Conservation (phyloP, 2,888 invertebrate genomes). For the Teinopalpus imperialis region DNA sequence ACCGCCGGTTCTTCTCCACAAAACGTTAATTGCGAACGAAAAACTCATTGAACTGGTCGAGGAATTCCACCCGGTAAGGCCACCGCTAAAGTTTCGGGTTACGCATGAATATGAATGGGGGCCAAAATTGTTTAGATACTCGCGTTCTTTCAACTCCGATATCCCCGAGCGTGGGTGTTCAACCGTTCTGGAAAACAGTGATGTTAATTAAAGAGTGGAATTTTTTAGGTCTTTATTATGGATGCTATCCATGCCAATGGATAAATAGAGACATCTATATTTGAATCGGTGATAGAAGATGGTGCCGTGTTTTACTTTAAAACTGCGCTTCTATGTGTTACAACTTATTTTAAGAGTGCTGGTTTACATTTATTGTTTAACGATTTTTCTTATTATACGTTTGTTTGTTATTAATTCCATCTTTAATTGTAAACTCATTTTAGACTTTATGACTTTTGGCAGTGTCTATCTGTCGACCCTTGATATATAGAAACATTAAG, state of each 20-base stretch:
- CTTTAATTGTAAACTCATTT: no score
- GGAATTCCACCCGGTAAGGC: slow-evolving; percentile 62
- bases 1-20: slow-evolving; percentile 50
- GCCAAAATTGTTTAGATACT: slow-evolving; percentile 60
- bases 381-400: no score
- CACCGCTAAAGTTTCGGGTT: slow-evolving; percentile 65
- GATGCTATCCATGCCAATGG: not conserved
- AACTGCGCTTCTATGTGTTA: no score
- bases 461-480: no score
- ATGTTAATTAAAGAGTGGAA: slow-evolving; percentile 29
- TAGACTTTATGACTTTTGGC: no score
- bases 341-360: no score
- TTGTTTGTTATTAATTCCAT: no score
- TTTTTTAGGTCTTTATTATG: slow-evolving; percentile 28
- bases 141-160: slow-evolving; percentile 44
- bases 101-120: slow-evolving; percentile 64
- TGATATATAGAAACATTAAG: no score
- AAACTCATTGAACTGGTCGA: slow-evolving; percentile 53
- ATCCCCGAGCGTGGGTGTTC: slow-evolving; percentile 54
- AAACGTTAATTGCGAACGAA: slow-evolving; percentile 66
- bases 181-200: slow-evolving; percentile 33
- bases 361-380: no score
- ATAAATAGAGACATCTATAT: slow-evolving; percentile 25
- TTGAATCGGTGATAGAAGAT: no score
- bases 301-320: no score